Percentiles rank a stretch among this genome's conserved stretches.
These are phyloP conservation scores for Chrysolina oricalcia DNA, from an alignment of 2,888 invertebrate genomes.

Conservation along the genomic window DNA sequence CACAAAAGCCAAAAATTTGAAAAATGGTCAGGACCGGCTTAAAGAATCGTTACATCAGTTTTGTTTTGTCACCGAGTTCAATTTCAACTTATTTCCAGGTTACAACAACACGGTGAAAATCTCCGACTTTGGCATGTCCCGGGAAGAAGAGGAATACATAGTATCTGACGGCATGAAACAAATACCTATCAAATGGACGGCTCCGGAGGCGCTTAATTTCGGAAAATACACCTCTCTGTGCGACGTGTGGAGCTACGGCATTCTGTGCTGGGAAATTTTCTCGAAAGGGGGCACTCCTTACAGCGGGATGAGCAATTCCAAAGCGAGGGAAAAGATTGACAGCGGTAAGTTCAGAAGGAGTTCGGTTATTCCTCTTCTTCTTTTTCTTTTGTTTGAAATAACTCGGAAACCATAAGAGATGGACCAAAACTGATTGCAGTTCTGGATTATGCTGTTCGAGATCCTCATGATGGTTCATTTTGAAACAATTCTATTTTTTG, in stretches of 20 bases:
- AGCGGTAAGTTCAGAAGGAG: constrained; percentile 76
- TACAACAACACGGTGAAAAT: constrained; percentile 94
- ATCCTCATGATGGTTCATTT: no score
- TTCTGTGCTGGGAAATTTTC: constrained; percentile 97
- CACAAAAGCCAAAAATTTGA: no score
- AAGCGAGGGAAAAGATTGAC: constrained; percentile 95
- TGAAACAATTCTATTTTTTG: no score
- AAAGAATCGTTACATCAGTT: no score
- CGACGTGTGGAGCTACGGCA: constrained; percentile 98
- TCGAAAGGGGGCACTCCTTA: constrained; percentile 95
- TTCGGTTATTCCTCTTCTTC: background rate
- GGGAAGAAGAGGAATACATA: constrained; percentile 97
- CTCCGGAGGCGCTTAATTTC: constrained; percentile 96
- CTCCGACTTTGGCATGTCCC: constrained; percentile 98
- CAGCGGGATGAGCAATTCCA: constrained; percentile 93
- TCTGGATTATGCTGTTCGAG: no score
- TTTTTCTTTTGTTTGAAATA: no score
- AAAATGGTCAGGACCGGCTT: no score
- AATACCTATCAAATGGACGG: constrained; percentile 99
- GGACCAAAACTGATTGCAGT: no score
- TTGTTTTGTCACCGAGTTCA: background rate
- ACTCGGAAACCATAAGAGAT: no score
- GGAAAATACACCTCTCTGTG: constrained; percentile 94
- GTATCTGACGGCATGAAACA: constrained; percentile 99
- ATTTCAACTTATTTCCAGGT: constrained; percentile 69